Base-by-base conservation (phyloP, 2,888 invertebrate genomes). In the Pyralis farinalis region DNA sequence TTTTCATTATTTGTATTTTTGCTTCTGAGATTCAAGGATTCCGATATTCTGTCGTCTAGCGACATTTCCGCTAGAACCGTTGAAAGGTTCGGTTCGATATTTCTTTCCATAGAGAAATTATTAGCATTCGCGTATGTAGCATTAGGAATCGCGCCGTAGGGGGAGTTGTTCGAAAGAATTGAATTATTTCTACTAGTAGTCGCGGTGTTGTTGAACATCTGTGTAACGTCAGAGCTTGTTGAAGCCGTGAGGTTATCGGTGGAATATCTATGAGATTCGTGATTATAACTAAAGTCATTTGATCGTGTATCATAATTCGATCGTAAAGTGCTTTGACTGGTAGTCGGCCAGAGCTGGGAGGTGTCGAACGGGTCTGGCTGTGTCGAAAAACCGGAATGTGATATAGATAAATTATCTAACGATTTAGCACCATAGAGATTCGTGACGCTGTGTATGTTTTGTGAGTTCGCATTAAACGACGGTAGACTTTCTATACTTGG, bases 21-120 rank as follows among this genome's bases (percentile, higher is more conserved):
- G 30, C 74, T 71, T 67, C 83, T 76, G 61, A 88, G 83, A 71
- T 88, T 88, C 56, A 88, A 50, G 3, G 88, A 88, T 67, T 84
- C 84, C 0, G 88, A 88, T 48, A 88, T 87, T 73, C 74, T 72
- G 49, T 88, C 88, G 55, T 88, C 88, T 44, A 88, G 63, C 36
- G 88, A 88, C 79, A 87, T 77, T 37, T 75, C 62, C 3, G 78
- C 68, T 37, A 86, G 35, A 0, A 75, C 55, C 7, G 61, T 55
- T 1, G 62, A 46, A 1, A 74, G 44, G 32, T 51, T 64, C 1
- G 67, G 59, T 7, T 59, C 59, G 6, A 51, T 41, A 38, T 69
- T 73, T 38, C 64, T 63, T 58, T 76, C 74, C 32, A 66, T 36
- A 1, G 70, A 65, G 44, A 74, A 63, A 44, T 63, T 51, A 39